Evolutionary conservation across 1,140 invertebrate species (phyloP), one percentile per base, ranked within the genome.

Genomic region (Druon quercuslanigerum): DNA sequence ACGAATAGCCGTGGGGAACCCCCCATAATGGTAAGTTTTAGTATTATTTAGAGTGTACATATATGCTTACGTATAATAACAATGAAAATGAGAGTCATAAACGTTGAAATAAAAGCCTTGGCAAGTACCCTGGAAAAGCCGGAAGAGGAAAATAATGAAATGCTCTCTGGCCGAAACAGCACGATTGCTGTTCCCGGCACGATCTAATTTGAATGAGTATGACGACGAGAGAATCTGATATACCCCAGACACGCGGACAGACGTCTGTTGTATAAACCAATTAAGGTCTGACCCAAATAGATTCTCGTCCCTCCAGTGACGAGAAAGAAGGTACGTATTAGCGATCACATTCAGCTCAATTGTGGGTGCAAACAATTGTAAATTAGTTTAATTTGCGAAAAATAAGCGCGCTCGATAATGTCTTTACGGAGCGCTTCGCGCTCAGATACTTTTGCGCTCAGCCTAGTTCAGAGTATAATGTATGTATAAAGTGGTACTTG

Each of bases 241-340:
- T 81, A 81, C 77, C 78, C 75, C 71, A 78, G 75, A 77, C 78
- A 79, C 76, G 74, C 72, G 56, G 71, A 79, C 74, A 81, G 77
- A 81, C 76, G 75, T 40, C 71, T 71, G 54, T 78, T 81, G 73
- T 81, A 78, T 78, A 79, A 81, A 79, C 79, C 76, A 79, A 83
- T 83, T 81, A 81, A 81, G 80, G 75, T 81, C 77, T 83, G 82
- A 83, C 82, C 79, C 74, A 81, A 74, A 83, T 83, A 78, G 75
- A 57, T 78, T 81, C 72, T 75, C 77, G 76, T 77, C 76, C 76
- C 80, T 75, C 74, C 73, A 73, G 50, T 74, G 70, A 46, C 60
- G 73, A 77, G 74, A 71, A 76, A 77, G 52, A 80, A 79, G 74
- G 75, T 79, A 52, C 72, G 73, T 75, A 78, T 74, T 77, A 20